Base-by-base conservation (phyloP, 1,140 invertebrate genomes). In the Magallana ariakensis region DNA sequence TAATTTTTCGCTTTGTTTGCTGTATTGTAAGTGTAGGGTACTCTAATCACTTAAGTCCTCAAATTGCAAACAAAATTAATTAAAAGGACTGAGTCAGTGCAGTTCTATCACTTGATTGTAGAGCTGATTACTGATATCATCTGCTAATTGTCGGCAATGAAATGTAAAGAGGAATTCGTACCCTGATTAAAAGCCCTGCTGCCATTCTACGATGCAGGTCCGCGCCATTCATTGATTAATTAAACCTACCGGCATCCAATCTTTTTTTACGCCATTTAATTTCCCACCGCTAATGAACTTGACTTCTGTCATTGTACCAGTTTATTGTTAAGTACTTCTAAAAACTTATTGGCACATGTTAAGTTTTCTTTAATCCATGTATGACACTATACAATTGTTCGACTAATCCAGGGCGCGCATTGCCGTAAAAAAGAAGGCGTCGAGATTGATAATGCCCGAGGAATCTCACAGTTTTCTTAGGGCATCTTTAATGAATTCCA, bases 61-160 rank as follows among this genome's bases (percentile, higher is more conserved):
- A 19, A 22, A 75, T 22, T 75, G 66, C 66, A 75, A 75, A 75
- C 66, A 22, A 75, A 75, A 75, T 75, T 75, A 75, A 75, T 75
- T 75, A 75, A 75, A 75, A 75, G 9, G 66, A 75, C 22, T 75
- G 66, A 75, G 66, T 75, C 66, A 75, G 66, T 75, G 66, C 22
- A 19, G 66, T 26, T 75, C 19, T 33, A 75, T 75, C 66, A 75
- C 22, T 75, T 75, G 66, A 75, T 75, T 75, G 66, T 75, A 22
- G 66, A 0, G 8, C 22, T 26, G 66, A 75, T 75, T 75, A 75
- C 19, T 26, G 66, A 75, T 75, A 75, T 75, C 66, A 75, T 75
- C 66, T 75, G 66, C 66, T 75, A 75, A 75, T 75, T 75, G 66
- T 75, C 66, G 7, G 66, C 22, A 75, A 75, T 75, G 66, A 75